Base-by-base conservation (phyloP, 1,140 invertebrate genomes). In the Phymastichus coffea region DNA sequence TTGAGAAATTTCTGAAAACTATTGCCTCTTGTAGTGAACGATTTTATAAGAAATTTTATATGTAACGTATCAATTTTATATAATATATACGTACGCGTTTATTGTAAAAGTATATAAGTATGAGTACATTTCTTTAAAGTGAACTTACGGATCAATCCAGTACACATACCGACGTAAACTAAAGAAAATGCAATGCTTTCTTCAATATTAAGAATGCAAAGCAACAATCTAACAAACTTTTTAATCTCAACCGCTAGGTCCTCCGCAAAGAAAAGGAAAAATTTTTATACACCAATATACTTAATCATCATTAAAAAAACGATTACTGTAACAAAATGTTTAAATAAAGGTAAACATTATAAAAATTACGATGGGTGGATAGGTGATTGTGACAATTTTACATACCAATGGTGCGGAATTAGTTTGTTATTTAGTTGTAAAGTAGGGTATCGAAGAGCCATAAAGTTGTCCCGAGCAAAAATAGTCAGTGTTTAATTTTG, bases 321-420 rank as follows among this genome's bases (percentile, higher is more conserved):
- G 46, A 52, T 61, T 54, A 61, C 52, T 8, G 43, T 61, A 54
- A 47, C 3, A 49, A 41, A 61, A 14, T 41, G 1, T 49, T 25
- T 41, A 61, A 55, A 23, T 25, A 15, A 56, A 55, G 22, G 26
- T 43, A 14, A 48, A 54, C 12, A 19, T 30, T n/a, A 52, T 8
- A 41, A 58, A 58, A 44, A 44, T 7, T 54, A 15, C 38, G 57
- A 63, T 55, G 30, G 20, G 59, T 66, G 53, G 63, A 63, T 65
- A 69, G 64, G 59, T 71, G 70, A 70, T 72, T 73, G 70, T 69
- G 71, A 67, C 66, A 67, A 49, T 67, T 67, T 67, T 65, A 51
- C 35, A 53, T 53, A 61, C 28, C 26, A 26, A 61, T 56, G 51
- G 49, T 60, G 57, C 49, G 33, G 20, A 48, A 54, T 60, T 38